These are phyloP conservation scores for Hoplostethus mediterraneus DNA, from an alignment of 2,797 vertebrate species.

Conservation along the genomic window DNA sequence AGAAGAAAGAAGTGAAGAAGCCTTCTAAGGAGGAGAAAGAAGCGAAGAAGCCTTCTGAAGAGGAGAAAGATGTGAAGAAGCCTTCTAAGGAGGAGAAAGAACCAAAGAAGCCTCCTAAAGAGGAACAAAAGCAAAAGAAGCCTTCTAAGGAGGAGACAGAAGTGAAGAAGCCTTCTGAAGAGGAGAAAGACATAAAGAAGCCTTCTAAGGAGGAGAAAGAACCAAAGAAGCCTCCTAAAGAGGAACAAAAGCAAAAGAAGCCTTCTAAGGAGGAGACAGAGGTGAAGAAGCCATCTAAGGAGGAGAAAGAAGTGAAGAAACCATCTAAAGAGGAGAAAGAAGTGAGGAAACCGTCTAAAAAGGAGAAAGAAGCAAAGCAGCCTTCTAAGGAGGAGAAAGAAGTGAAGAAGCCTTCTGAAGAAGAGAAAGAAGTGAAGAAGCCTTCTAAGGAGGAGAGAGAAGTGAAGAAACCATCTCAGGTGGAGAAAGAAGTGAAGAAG, in stretches of 20 bases:
- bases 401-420: not conserved
- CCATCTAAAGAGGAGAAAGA: conserved; percentile 6
- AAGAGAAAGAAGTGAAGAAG: not conserved
- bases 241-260: too few relatives aligned
- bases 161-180: too few relatives aligned
- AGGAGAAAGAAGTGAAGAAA: conserved; percentile 8
- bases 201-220: too few relatives aligned
- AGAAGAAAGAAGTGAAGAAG: conserved; percentile 1
- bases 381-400: conserved; percentile 7
- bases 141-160: too few relatives aligned
- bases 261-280: not conserved
- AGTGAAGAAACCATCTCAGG: not conserved
- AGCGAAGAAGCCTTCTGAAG: conserved; percentile 4
- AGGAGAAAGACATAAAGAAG: too few relatives aligned
- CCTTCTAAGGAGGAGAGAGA: not conserved
- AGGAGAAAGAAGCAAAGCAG: conserved; percentile 17
- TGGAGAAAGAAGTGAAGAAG: not conserved
- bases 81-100: conserved; percentile 11
- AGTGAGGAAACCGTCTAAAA: not conserved
- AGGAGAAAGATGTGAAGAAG: conserved; percentile 13
- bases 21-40: not conserved
- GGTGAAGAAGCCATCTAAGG: not conserved
- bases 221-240: too few relatives aligned
- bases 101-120: too few relatives aligned
- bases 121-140: too few relatives aligned